These are phyloP conservation scores for Epirrhoe tristata DNA, from an alignment of 2,888 invertebrate genomes.

Conservation along the genomic window DNA sequence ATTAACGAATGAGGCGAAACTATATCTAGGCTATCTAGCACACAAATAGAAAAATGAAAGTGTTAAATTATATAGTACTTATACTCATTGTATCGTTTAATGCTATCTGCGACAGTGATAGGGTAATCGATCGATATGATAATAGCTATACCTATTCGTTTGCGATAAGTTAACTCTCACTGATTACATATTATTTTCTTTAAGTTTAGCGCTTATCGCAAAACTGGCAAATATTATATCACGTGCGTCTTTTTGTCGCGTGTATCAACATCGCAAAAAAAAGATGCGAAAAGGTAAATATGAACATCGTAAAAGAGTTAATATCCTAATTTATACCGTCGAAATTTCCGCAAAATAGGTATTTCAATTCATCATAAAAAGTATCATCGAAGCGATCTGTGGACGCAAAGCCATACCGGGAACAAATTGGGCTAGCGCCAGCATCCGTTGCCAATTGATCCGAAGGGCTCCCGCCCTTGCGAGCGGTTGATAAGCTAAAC, in stretches of 20 bases:
- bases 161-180: conserved; percentile 61
- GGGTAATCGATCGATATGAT: conserved; percentile 71
- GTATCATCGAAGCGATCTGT: conserved; percentile 52
- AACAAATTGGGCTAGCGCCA: conserved; percentile 74
- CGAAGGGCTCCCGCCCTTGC: conserved; percentile 63
- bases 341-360: conserved; percentile 5
- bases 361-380: conserved; percentile 51
- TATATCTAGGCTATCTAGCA: conserved; percentile 12
- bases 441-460: conserved; percentile 67
- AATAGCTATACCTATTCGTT: conserved; percentile 61
- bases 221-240: conserved; percentile 48
- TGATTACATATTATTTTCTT: conserved; percentile 45
- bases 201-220: conserved; percentile 44
- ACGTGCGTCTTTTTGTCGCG: conserved; percentile 4
- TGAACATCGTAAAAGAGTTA: not conserved
- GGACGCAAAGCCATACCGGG: conserved; percentile 60
- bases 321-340: not conserved
- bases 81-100: conserved; percentile 55
- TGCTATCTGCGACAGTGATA: conserved; percentile 68
- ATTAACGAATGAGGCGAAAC: conserved; percentile 2
- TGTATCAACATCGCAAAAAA: conserved; percentile 7
- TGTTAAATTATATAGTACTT: conserved; percentile 48
- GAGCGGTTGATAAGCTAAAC: conserved; percentile 57
- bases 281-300: not conserved
- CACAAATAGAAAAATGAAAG: conserved; percentile 45